Base-by-base conservation (phyloP, 2,113 vertebrate genomes). In the Eleginops maclovinus region DNA sequence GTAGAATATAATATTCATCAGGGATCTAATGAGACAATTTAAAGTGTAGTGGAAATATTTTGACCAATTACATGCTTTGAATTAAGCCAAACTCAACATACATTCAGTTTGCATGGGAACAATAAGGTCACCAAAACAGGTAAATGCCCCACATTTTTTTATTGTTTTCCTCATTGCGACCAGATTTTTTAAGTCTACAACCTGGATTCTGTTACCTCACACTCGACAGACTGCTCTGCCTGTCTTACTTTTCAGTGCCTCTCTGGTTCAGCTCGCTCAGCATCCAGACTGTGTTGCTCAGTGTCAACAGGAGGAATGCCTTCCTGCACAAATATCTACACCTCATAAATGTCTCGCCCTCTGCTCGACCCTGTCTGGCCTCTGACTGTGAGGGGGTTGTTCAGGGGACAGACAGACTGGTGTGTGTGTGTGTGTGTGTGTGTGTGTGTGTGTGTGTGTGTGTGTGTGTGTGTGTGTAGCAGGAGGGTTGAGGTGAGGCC, bases 301-400 rank as follows among this genome's bases (percentile, higher is more conserved):
- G 76, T 82, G 88, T 91, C 91, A 90, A 87, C 75, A 90, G 70
- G 73, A 84, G 78, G 83, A 92, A 92, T 87, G 90, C 85, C 87
- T 92, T 89, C 88, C 87, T 85, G 88, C 86, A 85, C 89, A 92
- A 92, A 93, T 91, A 92, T 92, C 88, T 88, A 81, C 93, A 94
- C 89, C 91, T 93, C 91, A 91, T 93, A 94, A 94, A 95, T 79
- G 87, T 92, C 93, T 92, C 86, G 53, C 88, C 90, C 89, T 88
- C 88, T 77, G 82, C 66, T 80, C 88, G 91, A 93, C 93, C 92
- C 90, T 72, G 85, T 87, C 92, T 91, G 88, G 89, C 87, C 90
- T 82, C 73, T 87, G 83, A 86, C 85, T 88, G 81, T 66, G 80
- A 87, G 47, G 74, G 66, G 86, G 89, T 86, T 82, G 83, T 76